Evolutionary conservation across 2,888 invertebrate genomes (phyloP).

Genomic region (Ecliptopera silaceata): DNA sequence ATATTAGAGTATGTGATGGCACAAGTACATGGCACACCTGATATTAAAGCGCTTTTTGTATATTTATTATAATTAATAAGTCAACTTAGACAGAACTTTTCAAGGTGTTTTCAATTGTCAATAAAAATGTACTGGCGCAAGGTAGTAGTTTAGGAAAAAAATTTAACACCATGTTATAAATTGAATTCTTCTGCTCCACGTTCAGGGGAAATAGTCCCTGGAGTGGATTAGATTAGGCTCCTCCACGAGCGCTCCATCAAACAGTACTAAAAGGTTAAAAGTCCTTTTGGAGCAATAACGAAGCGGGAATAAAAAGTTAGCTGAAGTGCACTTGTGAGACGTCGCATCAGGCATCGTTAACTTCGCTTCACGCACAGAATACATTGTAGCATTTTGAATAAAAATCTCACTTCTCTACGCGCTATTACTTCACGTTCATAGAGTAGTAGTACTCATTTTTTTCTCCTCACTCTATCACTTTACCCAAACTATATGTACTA

Average conservation of each 20-base stretch:
- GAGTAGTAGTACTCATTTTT: no score
- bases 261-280: neutral
- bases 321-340: constrained; percentile 11
- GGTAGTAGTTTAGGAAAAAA: no score
- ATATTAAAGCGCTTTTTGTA: no score
- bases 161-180: no score
- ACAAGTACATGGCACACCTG: neutral
- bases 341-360: constrained; percentile 5
- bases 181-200: neutral
- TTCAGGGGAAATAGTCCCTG: neutral
- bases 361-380: constrained; percentile 4
- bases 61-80: no score
- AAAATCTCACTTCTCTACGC: neutral
- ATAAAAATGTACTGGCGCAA: no score
- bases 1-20: neutral
- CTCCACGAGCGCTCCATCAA: neutral
- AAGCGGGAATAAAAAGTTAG: constrained; percentile 8
- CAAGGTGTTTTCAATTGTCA: no score
- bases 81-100: no score
- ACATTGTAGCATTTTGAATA: neutral
- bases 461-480: no score
- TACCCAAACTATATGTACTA: no score
- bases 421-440: neutral
- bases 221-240: neutral
- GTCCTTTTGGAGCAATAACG: constrained; percentile 2